These are phyloP conservation scores for Brenthis daphne DNA, from an alignment of 2,888 invertebrate genomes.

Conservation along the genomic window DNA sequence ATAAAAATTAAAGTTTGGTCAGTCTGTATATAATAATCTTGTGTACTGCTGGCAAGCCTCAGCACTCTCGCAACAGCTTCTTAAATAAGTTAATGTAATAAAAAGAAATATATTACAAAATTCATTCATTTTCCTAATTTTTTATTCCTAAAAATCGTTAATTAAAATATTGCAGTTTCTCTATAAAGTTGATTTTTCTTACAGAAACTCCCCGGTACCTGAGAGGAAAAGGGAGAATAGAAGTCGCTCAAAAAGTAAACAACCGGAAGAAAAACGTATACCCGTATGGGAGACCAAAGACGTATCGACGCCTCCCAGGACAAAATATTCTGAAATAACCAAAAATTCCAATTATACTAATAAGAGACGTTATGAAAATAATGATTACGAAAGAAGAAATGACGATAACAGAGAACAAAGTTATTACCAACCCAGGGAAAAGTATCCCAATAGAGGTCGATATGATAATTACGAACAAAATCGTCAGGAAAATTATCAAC, in stretches of 20 bases:
- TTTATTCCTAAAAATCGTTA: no score
- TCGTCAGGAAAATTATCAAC: constrained; percentile 41
- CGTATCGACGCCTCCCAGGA: constrained; percentile 43
- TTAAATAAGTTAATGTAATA: no score
- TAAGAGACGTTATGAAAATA: constrained; percentile 27
- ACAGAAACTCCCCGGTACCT: constrained; percentile 58
- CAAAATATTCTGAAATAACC: constrained; percentile 45
- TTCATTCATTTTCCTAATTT: no score
- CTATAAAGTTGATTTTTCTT: constrained; percentile 15
- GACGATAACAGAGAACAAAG: constrained; percentile 47
- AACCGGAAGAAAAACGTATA: constrained; percentile 55
- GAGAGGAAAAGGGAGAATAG: constrained; percentile 53
- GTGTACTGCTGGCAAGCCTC: no score
- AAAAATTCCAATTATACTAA: constrained; percentile 45
- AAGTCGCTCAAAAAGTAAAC: constrained; percentile 59
- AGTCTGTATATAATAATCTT: no score
- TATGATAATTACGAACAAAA: constrained; percentile 33
- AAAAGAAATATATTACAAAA: no score
- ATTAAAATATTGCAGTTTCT: not conserved
- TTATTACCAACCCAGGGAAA: constrained; percentile 50
- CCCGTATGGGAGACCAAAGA: constrained; percentile 61
- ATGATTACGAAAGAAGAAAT: constrained; percentile 35
- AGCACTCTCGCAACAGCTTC: no score
- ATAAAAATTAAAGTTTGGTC: no score
- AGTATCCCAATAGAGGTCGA: constrained; percentile 43